Conservation (phyloP, 2,888 invertebrate species). For the Phorcus lineatus region DNA sequence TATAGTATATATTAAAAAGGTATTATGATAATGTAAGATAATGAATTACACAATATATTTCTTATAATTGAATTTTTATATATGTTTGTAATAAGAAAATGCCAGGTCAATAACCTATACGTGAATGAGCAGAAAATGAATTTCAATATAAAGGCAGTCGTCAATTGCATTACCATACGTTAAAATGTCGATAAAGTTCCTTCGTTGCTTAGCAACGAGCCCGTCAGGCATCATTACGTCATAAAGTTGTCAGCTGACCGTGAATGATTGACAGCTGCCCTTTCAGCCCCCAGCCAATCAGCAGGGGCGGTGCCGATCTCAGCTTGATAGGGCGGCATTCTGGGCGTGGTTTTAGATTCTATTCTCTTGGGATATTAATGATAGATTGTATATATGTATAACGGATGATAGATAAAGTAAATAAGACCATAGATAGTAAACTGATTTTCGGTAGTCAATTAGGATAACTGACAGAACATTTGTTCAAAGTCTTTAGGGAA, state of each 20-base stretch:
- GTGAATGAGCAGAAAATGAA: no score
- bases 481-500: neutral
- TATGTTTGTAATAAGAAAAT: no score
- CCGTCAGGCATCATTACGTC: slow-evolving; percentile 17
- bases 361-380: neutral
- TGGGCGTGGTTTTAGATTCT: neutral
- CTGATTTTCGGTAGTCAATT: neutral
- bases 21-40: no score
- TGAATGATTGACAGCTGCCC: slow-evolving; percentile 18
- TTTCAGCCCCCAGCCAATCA: neutral
- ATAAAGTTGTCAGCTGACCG: slow-evolving; percentile 18
- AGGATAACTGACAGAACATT: slow-evolving; percentile 9
- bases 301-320: slow-evolving; percentile 2
- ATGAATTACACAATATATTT: no score
- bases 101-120: no score
- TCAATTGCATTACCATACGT: neutral
- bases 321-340: neutral
- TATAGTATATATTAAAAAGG: no score
- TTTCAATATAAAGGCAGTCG: no score
- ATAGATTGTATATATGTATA: neutral
- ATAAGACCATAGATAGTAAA: neutral
- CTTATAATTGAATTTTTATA: no score
- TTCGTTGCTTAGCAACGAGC: neutral
- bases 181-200: neutral
- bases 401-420: neutral